A percentile compares a stretch with the other conserved stretches of the same genome.
phyloP scores from a whole-genome alignment of 2,113 vertebrate genomes.

The Heloderma charlesbogerti region DNA sequence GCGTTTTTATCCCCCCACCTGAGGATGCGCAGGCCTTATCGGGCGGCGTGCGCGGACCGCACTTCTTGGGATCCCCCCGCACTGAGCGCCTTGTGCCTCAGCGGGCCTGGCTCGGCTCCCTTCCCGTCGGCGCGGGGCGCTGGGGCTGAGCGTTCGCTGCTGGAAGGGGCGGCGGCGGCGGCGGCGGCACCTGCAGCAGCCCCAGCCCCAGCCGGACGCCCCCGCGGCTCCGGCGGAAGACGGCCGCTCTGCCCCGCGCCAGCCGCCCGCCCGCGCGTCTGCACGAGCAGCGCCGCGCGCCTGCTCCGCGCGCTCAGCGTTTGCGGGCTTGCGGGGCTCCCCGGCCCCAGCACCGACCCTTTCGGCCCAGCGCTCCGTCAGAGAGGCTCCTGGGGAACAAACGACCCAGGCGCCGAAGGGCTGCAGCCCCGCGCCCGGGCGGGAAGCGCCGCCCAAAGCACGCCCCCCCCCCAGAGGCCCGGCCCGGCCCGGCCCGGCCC shows the following conservation, averaged over 20 bases:
- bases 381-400: constrained; percentile 55
- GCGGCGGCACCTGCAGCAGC: background rate
- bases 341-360: constrained; percentile 43
- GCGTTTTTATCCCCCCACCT: no score
- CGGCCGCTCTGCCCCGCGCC: constrained; percentile 17
- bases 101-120: background rate
- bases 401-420: constrained; percentile 68
- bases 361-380: background rate
- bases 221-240: no score
- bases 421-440: constrained; percentile 35
- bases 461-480: constrained; percentile 37
- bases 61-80: background rate
- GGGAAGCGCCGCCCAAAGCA: constrained; percentile 57
- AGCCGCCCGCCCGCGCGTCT: constrained; percentile 52
- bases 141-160: background rate
- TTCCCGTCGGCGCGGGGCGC: background rate
- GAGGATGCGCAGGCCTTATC: no score
- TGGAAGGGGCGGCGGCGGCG: no score
- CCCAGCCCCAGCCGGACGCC: background rate
- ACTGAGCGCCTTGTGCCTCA: background rate
- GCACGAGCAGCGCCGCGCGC: background rate
- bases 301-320: no score
- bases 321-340: no score
- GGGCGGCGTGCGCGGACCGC: no score
- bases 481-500: constrained; percentile 61